A percentile compares a stretch with the other conserved stretches of the same genome.
phyloP scores from a whole-genome alignment of 2,113 vertebrate genomes.

The Seriola rivoliana region DNA sequence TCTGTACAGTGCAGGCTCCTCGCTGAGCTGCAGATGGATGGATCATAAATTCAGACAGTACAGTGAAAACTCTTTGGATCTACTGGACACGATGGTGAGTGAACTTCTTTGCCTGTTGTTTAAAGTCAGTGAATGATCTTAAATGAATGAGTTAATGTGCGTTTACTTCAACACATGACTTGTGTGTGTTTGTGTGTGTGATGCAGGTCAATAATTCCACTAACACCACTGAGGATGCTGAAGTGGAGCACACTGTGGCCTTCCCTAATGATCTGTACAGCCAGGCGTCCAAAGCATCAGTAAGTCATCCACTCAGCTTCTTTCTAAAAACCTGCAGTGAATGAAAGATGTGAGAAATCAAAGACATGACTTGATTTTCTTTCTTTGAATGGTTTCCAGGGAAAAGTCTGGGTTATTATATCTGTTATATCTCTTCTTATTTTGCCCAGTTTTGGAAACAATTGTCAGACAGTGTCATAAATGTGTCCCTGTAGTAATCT shows the following conservation, averaged over 20 bases:
- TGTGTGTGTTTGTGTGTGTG: conserved; percentile 23
- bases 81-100: conserved; percentile 71
- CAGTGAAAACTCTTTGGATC: conserved; percentile 44
- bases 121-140: not conserved
- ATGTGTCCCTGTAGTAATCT: not conserved
- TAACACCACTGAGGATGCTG: conserved; percentile 37
- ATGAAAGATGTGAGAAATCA: not conserved
- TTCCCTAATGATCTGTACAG: conserved; percentile 61
- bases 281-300: conserved; percentile 37
- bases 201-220: conserved; percentile 60
- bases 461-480: too few relatives aligned
- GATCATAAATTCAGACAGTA: conserved; percentile 59
- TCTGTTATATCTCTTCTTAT: not conserved
- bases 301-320: conserved; percentile 41
- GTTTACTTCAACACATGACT: not conserved
- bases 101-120: not conserved
- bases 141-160: not conserved
- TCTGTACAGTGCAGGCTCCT: conserved; percentile 41
- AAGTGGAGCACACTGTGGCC: not conserved
- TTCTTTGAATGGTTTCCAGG: not conserved
- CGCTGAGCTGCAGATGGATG: conserved; percentile 75
- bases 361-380: too few relatives aligned
- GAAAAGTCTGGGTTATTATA: not conserved
- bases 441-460: not conserved
- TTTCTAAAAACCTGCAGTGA: not conserved